These are phyloP conservation scores for Hucho hucho DNA, from an alignment of 2,113 vertebrate species.

Conservation along the genomic window DNA sequence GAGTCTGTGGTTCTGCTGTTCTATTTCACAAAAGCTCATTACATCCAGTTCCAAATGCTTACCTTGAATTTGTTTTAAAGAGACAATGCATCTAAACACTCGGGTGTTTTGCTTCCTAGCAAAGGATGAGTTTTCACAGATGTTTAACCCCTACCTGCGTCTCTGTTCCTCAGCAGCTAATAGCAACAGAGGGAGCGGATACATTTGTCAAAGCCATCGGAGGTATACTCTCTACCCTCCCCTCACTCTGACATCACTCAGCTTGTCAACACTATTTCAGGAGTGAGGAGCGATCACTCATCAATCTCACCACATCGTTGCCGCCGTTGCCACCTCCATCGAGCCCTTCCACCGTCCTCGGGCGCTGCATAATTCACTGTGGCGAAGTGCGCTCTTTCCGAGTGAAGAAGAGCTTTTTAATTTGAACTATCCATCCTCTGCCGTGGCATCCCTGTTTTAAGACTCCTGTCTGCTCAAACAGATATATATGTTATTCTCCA, in stretches of 20 bases:
- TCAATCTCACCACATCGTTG: not conserved
- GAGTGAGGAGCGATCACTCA: not conserved
- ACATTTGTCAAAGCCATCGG: not conserved
- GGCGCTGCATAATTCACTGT: slow-evolving; percentile 12
- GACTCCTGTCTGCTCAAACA: slow-evolving; percentile 6
- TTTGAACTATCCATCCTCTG: slow-evolving; percentile 13
- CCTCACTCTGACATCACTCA: slow-evolving; percentile 16
- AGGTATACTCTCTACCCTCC: not conserved
- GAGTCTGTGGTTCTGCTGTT: too few relatives aligned
- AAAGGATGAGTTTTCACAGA: too few relatives aligned
- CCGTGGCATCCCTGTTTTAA: too few relatives aligned
- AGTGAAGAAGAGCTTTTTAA: slow-evolving; percentile 19
- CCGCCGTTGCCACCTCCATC: not conserved
- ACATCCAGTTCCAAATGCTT: too few relatives aligned
- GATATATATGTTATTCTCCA: not conserved
- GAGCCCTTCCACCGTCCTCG: not conserved
- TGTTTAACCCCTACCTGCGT: too few relatives aligned
- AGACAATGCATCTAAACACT: too few relatives aligned
- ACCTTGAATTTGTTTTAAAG: too few relatives aligned
- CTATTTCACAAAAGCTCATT: too few relatives aligned
- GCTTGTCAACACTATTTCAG: slow-evolving; percentile 31
- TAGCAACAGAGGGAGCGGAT: not conserved
- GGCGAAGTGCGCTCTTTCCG: not conserved
- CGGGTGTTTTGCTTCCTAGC: too few relatives aligned
- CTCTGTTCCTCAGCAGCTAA: not conserved